Conservation (phyloP, 1,140 invertebrate species). For the Antheraea mylitta region DNA sequence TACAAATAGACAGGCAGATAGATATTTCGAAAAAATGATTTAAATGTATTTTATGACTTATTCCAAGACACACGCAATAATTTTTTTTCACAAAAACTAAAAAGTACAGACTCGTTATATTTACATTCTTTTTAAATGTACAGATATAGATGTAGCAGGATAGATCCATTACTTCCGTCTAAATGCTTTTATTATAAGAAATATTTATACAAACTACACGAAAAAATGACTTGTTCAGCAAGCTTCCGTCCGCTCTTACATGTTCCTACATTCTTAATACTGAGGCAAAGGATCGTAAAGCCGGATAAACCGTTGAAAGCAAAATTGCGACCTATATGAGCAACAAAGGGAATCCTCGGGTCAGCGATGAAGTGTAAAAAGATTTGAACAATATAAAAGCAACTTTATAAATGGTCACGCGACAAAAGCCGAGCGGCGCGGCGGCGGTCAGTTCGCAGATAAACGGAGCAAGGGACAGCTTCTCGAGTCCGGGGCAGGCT, state of each 20-base stretch:
- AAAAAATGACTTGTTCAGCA: too few relatives aligned
- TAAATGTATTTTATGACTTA: too few relatives aligned
- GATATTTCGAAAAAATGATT: too few relatives aligned
- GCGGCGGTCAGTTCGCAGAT: slow-evolving; percentile 8
- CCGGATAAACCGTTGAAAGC: slow-evolving; percentile 3
- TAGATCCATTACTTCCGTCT: too few relatives aligned
- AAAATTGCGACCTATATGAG: slow-evolving; percentile 4
- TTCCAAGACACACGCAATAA: too few relatives aligned
- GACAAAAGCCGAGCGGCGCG: slow-evolving; percentile 2
- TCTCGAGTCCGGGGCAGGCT: not conserved
- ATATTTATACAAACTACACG: too few relatives aligned
- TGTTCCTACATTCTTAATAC: not conserved
- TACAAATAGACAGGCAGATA: too few relatives aligned
- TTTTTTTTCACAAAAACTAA: too few relatives aligned
- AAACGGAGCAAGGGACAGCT: not conserved
- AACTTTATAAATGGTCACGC: slow-evolving; percentile 11
- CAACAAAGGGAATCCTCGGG: not conserved
- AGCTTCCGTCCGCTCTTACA: not conserved
- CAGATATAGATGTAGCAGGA: too few relatives aligned
- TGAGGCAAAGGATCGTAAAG: not conserved
- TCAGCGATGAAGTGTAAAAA: slow-evolving; percentile 6
- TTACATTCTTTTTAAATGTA: too few relatives aligned
- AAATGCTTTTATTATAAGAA: too few relatives aligned
- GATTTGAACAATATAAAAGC: slow-evolving; percentile 1
- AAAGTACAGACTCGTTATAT: too few relatives aligned